These are phyloP conservation scores for Aphelocoma californica DNA, from an alignment of 2,797 vertebrate species.

Conservation along the genomic window DNA sequence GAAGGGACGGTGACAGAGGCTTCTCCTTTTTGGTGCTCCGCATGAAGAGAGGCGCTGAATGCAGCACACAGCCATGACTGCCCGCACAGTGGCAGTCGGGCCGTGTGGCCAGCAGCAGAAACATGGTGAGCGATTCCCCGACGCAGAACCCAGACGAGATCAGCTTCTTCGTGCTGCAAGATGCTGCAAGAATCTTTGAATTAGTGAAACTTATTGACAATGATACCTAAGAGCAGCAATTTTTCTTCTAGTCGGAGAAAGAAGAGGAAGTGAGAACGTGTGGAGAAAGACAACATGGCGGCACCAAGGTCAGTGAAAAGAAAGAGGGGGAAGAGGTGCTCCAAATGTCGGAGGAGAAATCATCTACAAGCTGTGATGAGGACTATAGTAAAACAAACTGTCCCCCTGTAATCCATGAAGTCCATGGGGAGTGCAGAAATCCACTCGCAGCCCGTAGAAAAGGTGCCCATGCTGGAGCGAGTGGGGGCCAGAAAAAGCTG, in stretches of 20 bases:
- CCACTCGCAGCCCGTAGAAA: not conserved
- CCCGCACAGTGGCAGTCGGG: rapidly evolving
- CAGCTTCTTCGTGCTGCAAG: not conserved
- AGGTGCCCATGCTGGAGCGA: not conserved
- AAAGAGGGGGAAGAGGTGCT: not conserved
- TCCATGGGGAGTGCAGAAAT: not conserved
- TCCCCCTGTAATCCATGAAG: not conserved
- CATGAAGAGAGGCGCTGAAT: not conserved
- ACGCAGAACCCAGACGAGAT: not conserved
- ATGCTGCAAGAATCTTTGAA: not conserved
- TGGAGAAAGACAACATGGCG: not conserved
- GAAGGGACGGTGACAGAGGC: rapidly evolving
- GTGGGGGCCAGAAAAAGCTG: not conserved
- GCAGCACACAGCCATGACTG: not conserved
- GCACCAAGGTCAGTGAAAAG: not conserved
- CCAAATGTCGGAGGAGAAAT: not conserved
- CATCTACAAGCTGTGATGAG: not conserved
- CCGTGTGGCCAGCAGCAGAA: not conserved
- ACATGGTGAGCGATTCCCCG: not conserved
- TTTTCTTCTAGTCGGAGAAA: not conserved
- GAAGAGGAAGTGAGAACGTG: not conserved
- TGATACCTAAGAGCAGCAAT: not conserved
- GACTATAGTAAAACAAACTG: not conserved
- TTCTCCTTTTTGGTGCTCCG: rapidly evolving
- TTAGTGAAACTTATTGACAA: not conserved